phyloP scores from a whole-genome alignment of 1,140 invertebrate genomes.

The Phortica variegata region DNA sequence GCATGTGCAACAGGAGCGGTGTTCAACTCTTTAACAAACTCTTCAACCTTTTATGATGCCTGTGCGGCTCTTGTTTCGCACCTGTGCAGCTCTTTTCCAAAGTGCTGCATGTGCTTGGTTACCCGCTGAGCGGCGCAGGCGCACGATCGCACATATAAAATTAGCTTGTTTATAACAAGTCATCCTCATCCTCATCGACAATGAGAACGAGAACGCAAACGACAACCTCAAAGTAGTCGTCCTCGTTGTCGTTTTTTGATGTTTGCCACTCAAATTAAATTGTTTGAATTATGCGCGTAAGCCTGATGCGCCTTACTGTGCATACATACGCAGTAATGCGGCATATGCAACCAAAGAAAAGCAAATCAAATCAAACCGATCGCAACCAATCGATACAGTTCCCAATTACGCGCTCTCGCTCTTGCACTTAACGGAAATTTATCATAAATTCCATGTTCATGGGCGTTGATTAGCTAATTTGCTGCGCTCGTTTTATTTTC shows the following conservation, averaged over 20 bases:
- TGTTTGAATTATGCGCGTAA: too few species aligned
- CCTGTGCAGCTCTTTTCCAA: conserved; percentile 23
- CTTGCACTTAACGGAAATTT: conserved; percentile 47
- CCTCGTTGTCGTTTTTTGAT: too few species aligned
- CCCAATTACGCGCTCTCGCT: conserved; percentile 45
- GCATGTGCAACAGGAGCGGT: conserved; percentile 1
- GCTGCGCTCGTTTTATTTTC: conserved; percentile 49
- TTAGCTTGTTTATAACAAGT: conserved; percentile 42
- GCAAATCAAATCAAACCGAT: not conserved
- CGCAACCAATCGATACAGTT: conserved; percentile 40
- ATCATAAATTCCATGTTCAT: conserved; percentile 54
- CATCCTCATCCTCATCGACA: not conserved
- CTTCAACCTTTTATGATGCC: too few species aligned
- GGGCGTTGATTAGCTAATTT: conserved; percentile 55
- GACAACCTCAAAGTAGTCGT: too few species aligned
- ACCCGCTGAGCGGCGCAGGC: too few species aligned
- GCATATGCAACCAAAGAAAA: not conserved
- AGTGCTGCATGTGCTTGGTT: conserved; percentile 34
- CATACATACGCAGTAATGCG: too few species aligned
- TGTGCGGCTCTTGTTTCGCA: too few species aligned
- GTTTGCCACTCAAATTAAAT: too few species aligned
- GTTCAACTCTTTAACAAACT: too few species aligned
- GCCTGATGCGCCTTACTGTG: too few species aligned
- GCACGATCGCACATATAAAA: conserved; percentile 26
- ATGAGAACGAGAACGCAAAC: too few species aligned